Base-by-base conservation (phyloP, 2,888 invertebrate genomes). In the Cabera pusaria region DNA sequence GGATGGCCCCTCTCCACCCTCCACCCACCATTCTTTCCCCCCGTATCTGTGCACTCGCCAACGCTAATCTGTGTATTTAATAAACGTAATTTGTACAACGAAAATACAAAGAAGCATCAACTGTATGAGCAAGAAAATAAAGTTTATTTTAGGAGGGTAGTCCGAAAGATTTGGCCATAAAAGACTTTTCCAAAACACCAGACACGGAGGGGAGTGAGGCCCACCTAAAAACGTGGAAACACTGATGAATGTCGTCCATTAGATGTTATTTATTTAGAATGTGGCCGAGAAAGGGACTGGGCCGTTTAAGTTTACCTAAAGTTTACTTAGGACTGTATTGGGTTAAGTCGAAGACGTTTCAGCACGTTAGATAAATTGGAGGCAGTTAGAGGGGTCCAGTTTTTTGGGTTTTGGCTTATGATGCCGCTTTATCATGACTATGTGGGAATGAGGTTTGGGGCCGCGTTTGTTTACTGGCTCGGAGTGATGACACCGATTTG, bases 201-300 rank as follows among this genome's bases (percentile, higher is more conserved):
- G 82, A 81, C 82, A 76, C 35, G 69, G 55, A 69, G 76, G 84
- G 81, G 81, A 79, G 81, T 74, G 79, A 80, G 81, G 71, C 72
- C 73, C 74, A 82, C 84, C 87, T 85, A 87, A 88, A 88, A 88
- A 87, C 84, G 87, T 82, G 78, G 85, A 83, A 87, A 85, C 85
- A 67, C 85, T 88, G 90, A 90, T 89, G 90, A 90, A 90, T 90
- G 90, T 83, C 71, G 74, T 78, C 89, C 89, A 90, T 90, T 90
- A 90, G 90, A 86, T 80, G 90, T 88, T 90, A 90, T 90, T 90
- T 90, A 90, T 90, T 90, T 90, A 89, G 89, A 87, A 79, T 85
- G 88, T 78, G 88, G 86, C 84, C 81, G 78, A 79, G 75, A 77
- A 76, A 85, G 86, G 85, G 85, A 82, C 84, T 76, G 49, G 70